These are phyloP conservation scores for Mobula hypostoma DNA, from an alignment of 2,113 vertebrate genomes.

Conservation along the genomic window DNA sequence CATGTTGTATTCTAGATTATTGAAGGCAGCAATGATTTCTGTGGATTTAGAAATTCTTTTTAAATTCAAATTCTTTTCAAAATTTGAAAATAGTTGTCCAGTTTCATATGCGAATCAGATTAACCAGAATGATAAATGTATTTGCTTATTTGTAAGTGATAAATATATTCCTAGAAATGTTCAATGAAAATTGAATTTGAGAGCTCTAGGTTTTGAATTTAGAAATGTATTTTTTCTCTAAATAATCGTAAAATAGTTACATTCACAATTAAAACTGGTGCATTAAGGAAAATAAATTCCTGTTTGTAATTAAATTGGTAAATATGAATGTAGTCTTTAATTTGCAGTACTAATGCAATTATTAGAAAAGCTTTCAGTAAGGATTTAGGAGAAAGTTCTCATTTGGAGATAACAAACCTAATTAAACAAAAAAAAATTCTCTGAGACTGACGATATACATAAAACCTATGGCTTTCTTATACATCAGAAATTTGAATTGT, in stretches of 20 bases:
- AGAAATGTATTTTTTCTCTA: background rate
- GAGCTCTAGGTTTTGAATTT: background rate
- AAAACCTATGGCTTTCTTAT: background rate
- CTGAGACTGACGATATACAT: background rate
- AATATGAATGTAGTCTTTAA: too few relatives aligned
- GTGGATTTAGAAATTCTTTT: constrained; percentile 10
- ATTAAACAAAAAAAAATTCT: background rate
- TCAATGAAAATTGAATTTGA: background rate
- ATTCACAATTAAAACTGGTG: background rate
- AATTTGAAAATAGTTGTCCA: background rate
- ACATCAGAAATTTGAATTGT: background rate
- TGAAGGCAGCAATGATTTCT: constrained; percentile 30
- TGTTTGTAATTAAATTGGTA: too few relatives aligned
- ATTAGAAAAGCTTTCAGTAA: background rate
- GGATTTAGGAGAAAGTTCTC: background rate
- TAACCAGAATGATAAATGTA: background rate
- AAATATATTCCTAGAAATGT: constrained; percentile 1
- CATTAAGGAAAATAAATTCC: background rate
- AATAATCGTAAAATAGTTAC: background rate
- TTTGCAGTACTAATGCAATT: background rate
- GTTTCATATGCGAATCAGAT: background rate
- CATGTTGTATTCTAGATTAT: constrained; percentile 7
- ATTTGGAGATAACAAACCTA: background rate
- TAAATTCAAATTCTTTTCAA: background rate
- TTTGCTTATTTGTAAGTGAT: background rate